Evolutionary conservation across 2,113 vertebrate species (phyloP).

Genomic region (Phodopus roborovskii): DNA sequence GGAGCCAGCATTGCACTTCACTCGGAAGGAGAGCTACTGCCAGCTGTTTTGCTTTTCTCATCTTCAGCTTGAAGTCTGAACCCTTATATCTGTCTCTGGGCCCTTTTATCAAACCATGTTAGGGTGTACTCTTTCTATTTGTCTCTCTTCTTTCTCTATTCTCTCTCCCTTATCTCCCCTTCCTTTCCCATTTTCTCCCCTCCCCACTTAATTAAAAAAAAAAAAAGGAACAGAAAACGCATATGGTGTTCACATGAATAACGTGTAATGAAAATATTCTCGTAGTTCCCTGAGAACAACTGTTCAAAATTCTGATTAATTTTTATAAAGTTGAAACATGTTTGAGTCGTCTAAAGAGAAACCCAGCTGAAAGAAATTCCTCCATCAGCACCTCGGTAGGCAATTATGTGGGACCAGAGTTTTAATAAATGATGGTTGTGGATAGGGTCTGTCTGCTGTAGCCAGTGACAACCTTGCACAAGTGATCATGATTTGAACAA

Average conservation of each 20-base stretch:
- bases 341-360: neutral
- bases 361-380: neutral
- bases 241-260: neutral
- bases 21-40: no score
- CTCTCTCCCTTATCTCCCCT: no score
- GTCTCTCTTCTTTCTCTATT: no score
- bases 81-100: no score
- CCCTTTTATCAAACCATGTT: no score
- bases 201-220: neutral
- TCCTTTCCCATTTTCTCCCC: no score
- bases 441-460: neutral
- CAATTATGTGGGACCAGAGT: neutral
- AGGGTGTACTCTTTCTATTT: no score
- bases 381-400: no score
- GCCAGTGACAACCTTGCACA: accelerated
- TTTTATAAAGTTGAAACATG: neutral
- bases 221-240: neutral
- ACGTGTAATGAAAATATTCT: neutral
- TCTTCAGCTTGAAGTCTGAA: no score
- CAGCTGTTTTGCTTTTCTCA: no score
- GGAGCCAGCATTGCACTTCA: no score
- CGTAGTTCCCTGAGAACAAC: neutral
- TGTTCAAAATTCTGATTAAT: neutral
- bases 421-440: neutral
- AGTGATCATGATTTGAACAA: neutral